Conservation (phyloP, 2,113 vertebrate species). For the Coptodon bakossiorum region DNA sequence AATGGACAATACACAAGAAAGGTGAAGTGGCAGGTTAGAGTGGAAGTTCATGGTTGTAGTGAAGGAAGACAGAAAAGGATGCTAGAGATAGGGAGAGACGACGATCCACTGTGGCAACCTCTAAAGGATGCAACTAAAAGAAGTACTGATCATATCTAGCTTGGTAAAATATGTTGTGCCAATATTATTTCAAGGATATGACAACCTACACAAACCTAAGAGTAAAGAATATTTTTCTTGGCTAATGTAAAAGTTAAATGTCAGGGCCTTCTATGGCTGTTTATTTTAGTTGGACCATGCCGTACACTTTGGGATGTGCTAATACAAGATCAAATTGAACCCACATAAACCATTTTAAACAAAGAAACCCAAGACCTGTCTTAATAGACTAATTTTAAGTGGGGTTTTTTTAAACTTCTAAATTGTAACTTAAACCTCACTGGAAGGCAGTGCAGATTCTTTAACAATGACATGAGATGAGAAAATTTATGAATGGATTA, state of each 20-base stretch:
- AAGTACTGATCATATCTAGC: not conserved
- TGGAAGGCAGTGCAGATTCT: not conserved
- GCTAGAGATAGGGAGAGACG: no score
- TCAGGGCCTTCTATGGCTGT: not conserved
- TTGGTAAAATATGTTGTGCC: not conserved
- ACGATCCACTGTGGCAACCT: no score
- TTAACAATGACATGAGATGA: not conserved
- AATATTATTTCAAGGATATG: not conserved
- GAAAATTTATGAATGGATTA: not conserved
- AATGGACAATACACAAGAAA: not conserved
- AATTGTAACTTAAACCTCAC: not conserved
- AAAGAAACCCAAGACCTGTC: not conserved
- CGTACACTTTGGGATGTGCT: not conserved
- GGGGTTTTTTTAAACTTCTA: rapidly evolving
- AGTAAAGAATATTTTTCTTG: not conserved
- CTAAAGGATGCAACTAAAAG: not conserved
- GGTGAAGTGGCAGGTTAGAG: not conserved
- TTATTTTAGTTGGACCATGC: not conserved
- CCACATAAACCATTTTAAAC: not conserved
- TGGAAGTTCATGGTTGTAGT: not conserved
- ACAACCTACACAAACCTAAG: not conserved
- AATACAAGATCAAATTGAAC: not conserved
- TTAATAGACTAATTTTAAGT: not conserved
- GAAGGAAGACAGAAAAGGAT: not conserved
- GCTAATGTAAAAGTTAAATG: no score